A percentile compares a stretch with the other conserved stretches of the same genome.
Evolutionary conservation across 2,888 invertebrate species (phyloP).

Genomic region (Azorinus chamasolen): DNA sequence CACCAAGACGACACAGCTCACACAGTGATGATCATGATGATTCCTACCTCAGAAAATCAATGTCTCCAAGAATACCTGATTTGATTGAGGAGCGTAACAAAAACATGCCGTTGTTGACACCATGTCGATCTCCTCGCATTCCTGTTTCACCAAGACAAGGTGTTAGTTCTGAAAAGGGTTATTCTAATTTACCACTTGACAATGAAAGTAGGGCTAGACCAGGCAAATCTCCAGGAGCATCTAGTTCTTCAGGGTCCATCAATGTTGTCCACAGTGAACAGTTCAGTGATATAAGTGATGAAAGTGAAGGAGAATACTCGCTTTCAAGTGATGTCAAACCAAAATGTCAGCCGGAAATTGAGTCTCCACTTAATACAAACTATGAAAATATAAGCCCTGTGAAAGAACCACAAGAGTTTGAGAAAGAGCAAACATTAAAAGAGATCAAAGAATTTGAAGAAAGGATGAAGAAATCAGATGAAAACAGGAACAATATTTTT

Average conservation of each 20-base stretch:
- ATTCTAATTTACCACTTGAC: slow-evolving; percentile 15
- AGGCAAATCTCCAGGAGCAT: slow-evolving; percentile 39
- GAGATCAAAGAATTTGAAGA: slow-evolving; percentile 60
- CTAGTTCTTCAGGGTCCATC: slow-evolving; percentile 54
- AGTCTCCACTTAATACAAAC: neutral
- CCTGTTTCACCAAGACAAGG: slow-evolving; percentile 37
- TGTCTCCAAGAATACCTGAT: neutral
- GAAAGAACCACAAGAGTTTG: neutral
- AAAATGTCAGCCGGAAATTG: no score
- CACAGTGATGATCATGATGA: slow-evolving; percentile 2
- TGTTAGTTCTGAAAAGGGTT: slow-evolving; percentile 3
- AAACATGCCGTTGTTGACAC: slow-evolving; percentile 49
- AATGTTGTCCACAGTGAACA: slow-evolving; percentile 69
- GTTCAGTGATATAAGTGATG: slow-evolving; percentile 72
- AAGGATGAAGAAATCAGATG: slow-evolving; percentile 23
- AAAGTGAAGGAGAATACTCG: slow-evolving; percentile 44
- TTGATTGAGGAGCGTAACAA: slow-evolving; percentile 10
- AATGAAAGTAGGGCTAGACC: slow-evolving; percentile 19
- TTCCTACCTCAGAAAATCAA: neutral
- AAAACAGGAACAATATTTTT: slow-evolving; percentile 31
- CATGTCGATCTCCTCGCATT: slow-evolving; percentile 57
- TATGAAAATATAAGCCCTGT: neutral
- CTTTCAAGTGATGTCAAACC: neutral
- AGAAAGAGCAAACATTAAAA: slow-evolving; percentile 40
- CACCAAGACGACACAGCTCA: slow-evolving; percentile 43